A percentile compares a stretch with the other conserved stretches of the same genome.
phyloP scores from a whole-genome alignment of 2,113 vertebrate species.

The Coptodon rendalli region DNA sequence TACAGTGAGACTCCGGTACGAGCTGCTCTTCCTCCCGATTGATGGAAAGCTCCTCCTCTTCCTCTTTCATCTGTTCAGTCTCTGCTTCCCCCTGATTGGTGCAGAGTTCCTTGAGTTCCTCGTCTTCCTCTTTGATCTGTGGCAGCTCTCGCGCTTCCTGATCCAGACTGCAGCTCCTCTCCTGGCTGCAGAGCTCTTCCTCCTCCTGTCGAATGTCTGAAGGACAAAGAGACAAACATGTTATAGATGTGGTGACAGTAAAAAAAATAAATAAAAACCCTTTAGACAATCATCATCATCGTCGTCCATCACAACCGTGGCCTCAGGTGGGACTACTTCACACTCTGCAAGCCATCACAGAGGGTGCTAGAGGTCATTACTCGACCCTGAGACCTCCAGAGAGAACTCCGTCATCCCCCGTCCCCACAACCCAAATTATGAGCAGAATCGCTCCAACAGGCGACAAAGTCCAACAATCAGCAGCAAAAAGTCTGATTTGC shows the following conservation, averaged over 20 bases:
- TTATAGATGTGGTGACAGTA: background rate
- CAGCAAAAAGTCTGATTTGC: background rate
- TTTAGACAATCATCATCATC: background rate
- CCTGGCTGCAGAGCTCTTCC: background rate
- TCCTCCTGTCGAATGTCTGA: background rate
- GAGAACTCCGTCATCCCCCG: background rate
- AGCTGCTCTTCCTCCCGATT: background rate
- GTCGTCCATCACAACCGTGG: background rate
- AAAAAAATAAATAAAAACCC: rapidly evolving
- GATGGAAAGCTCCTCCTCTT: background rate
- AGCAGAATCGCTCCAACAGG: background rate
- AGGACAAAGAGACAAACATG: background rate
- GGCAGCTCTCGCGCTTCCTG: background rate
- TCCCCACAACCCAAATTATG: background rate
- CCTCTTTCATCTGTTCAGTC: background rate
- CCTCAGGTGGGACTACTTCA: background rate
- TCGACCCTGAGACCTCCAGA: background rate
- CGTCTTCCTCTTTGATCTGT: background rate
- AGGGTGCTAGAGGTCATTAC: background rate
- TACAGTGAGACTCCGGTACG: background rate
- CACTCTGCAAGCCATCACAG: background rate
- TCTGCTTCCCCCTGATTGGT: background rate
- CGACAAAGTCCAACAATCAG: background rate
- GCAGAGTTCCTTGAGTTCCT: background rate
- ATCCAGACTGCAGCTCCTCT: background rate